Evolutionary conservation across 2,888 invertebrate genomes (phyloP).

Genomic region (Drosophila glabriapex): DNA sequence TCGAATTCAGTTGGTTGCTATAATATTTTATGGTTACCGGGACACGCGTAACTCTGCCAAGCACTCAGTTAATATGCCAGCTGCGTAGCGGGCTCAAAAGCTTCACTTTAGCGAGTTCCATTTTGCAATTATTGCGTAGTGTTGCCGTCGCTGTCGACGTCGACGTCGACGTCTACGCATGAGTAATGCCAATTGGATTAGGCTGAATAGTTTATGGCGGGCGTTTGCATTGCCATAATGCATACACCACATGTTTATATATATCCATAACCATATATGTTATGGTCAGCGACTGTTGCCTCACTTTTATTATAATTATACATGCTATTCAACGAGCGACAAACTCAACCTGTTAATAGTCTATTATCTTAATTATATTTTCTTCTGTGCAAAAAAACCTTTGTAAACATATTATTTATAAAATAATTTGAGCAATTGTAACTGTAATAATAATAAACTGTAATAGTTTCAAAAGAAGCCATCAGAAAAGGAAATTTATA

Average conservation of each 20-base stretch:
- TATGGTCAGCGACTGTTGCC: conserved; percentile 55
- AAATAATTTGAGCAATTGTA: background rate
- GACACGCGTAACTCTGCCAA: conserved; percentile 30
- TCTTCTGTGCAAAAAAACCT: background rate
- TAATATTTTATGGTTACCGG: conserved; percentile 21
- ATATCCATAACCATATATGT: background rate
- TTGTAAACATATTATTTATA: background rate
- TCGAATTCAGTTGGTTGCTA: conserved; percentile 36
- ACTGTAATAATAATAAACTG: no score
- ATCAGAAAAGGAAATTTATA: background rate
- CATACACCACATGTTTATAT: conserved; percentile 2
- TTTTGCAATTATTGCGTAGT: conserved; percentile 65
- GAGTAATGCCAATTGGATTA: conserved; percentile 63
- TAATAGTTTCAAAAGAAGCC: background rate
- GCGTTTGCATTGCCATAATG: conserved; percentile 39
- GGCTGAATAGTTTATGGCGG: conserved; percentile 28
- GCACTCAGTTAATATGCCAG: conserved; percentile 50
- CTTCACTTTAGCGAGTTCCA: conserved; percentile 38
- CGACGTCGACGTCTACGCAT: conserved; percentile 57
- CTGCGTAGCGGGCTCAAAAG: conserved; percentile 40
- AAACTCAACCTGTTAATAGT: background rate
- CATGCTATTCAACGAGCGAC: background rate
- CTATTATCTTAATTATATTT: background rate
- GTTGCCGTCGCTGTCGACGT: conserved; percentile 35
- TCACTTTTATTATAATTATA: conserved; percentile 30